Evolutionary conservation across 2,113 vertebrate genomes (phyloP).

Genomic region (Crypturellus undulatus): DNA sequence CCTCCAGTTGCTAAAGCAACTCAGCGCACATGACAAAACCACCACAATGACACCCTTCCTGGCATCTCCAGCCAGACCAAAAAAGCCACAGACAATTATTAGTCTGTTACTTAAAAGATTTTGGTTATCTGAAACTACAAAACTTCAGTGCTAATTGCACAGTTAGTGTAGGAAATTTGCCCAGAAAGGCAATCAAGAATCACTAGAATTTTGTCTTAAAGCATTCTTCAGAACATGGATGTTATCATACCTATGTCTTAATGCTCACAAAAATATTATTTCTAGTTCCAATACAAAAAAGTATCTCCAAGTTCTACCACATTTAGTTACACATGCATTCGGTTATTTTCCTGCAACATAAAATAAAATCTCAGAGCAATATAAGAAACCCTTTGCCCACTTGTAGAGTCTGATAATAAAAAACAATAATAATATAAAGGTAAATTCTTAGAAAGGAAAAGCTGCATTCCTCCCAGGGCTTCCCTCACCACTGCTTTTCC

Average conservation of each 20-base stretch:
- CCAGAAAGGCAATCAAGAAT: background rate
- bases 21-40: background rate
- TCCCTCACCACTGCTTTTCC: background rate
- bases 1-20: background rate
- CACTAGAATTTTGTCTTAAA: background rate
- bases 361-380: background rate
- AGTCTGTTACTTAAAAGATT: background rate
- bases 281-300: background rate
- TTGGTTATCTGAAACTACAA: background rate
- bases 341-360: background rate
- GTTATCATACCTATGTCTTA: accelerated
- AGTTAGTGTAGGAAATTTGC: accelerated
- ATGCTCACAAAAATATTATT: background rate
- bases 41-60: background rate
- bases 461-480: background rate
- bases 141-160: background rate
- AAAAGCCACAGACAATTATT: background rate
- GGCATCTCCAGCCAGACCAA: background rate
- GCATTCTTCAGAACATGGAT: background rate
- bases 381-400: background rate
- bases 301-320: background rate
- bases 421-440: background rate
- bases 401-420: background rate
- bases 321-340: background rate
- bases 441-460: background rate